Base-by-base conservation (phyloP, 1,140 invertebrate species). In the Bombus sylvicola region DNA sequence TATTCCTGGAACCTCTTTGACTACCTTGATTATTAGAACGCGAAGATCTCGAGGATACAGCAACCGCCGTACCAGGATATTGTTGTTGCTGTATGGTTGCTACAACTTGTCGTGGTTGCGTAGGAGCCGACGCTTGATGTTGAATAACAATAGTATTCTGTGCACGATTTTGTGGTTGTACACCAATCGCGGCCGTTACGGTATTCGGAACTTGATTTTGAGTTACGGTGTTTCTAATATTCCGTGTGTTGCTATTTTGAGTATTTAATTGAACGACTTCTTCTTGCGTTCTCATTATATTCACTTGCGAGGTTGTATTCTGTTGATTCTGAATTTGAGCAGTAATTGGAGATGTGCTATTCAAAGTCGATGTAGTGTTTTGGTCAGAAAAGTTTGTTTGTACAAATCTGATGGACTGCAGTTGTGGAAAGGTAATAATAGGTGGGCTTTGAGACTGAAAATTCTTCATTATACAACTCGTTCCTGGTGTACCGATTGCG, bases 1-100 rank as follows among this genome's bases (percentile, higher is more conserved):
- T 90, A 31, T 91, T 95, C 91, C 93, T 94, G 6, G 94, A 94
- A 72, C 95, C 91, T 77, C 96, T 89, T 13, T 95, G 94, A 81
- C 94, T 94, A 53, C 94, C 91, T 75, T 95, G 95, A 43, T 93
- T 93, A 59, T 92, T 94, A 3, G 96, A 95, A 47, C 96, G 93
- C 0, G 95, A 94, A 31, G 96, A 92, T 90, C 96, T 96, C 4
- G 96, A 95, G 39, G 96, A 91, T 15, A 96, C 95, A 64, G 95
- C 95, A 3, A 95, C 94, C 71, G 95, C 95, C 59, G 95, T 74
- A 41, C 83, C 88, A 53, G 86, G 76, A 31, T 91, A 91, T n/a
- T 91, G 93, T 57, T 90, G 90, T 22, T 91, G 89, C 69, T 91
- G 93, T 59, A 95, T 86, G 71, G 92, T 90, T 0, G 93, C 92